phyloP scores from a whole-genome alignment of 2,113 vertebrate genomes.

The Otocyon megalotis region DNA sequence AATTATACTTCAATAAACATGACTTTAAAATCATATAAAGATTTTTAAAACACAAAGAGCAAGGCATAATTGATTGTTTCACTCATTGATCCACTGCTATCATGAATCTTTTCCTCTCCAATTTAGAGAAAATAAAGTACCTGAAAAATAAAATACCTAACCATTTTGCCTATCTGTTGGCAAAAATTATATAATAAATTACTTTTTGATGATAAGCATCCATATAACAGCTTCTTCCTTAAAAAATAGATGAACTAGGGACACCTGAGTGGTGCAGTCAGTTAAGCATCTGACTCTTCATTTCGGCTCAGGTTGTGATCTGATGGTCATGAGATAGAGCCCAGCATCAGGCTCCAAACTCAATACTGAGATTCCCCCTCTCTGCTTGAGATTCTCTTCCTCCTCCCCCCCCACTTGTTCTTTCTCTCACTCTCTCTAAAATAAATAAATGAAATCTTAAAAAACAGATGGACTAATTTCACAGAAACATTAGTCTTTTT shows the following conservation, averaged over 20 bases:
- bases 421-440: neutral
- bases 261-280: neutral
- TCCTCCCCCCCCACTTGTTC: neutral
- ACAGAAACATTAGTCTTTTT: neutral
- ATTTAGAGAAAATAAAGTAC: neutral
- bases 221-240: neutral
- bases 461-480: neutral
- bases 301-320: no score
- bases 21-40: neutral
- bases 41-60: neutral
- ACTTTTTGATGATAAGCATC: neutral
- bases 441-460: neutral
- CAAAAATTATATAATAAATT: neutral
- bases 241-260: neutral
- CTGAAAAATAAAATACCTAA: neutral
- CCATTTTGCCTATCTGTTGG: neutral
- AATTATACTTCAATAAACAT: neutral
- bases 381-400: neutral
- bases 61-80: neutral
- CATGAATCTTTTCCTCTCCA: neutral
- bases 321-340: no score
- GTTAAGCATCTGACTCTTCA: neutral
- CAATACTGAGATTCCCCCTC: no score
- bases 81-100: neutral
- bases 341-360: no score